Percentiles rank a stretch among this genome's conserved stretches.
These are phyloP conservation scores for Trichogramma evanescens DNA, from an alignment of 2,888 invertebrate genomes.

Conservation along the genomic window DNA sequence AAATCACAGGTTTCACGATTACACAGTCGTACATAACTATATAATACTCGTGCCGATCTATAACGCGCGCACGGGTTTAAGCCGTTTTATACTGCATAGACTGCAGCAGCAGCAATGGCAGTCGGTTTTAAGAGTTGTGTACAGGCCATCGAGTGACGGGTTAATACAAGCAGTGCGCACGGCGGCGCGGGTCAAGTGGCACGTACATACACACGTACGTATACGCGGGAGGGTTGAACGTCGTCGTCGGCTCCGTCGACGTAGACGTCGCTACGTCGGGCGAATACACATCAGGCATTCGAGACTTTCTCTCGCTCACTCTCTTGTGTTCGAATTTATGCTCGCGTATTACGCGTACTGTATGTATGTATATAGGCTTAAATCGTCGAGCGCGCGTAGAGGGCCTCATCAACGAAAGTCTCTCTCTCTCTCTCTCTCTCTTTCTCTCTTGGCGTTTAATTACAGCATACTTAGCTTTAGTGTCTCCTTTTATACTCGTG, in stretches of 20 bases:
- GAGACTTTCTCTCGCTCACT: constrained; percentile 12
- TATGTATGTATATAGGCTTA: constrained; percentile 28
- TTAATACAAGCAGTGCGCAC: constrained; percentile 28
- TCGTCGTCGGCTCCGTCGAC: constrained; percentile 13
- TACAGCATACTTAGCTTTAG: constrained; percentile 29
- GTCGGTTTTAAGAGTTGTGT: constrained; percentile 38
- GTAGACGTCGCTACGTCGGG: constrained; percentile 17
- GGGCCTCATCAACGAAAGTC: constrained; percentile 38
- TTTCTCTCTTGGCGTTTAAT: constrained; percentile 37
- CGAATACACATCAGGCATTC: constrained; percentile 24
- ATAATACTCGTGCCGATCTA: no score
- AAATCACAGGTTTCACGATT: constrained; percentile 47
- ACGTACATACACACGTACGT: constrained; percentile 20
- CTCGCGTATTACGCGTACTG: no score
- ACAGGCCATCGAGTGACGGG: constrained; percentile 23
- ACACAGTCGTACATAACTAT: constrained; percentile 23
- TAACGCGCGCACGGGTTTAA: no score
- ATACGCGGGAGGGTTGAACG: constrained; percentile 15
- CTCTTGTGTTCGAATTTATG: constrained; percentile 16
- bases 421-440: constrained; percentile 27
- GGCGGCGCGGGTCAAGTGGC: constrained; percentile 27
- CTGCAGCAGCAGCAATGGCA: no score
- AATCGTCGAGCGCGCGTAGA: constrained; percentile 31
- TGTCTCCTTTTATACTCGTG: no score
- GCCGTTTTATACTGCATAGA: no score